Percentiles rank a stretch among this genome's conserved stretches.
Evolutionary conservation across 2,797 vertebrate genomes (phyloP).

Genomic region (Eurystomus glaucurus): DNA sequence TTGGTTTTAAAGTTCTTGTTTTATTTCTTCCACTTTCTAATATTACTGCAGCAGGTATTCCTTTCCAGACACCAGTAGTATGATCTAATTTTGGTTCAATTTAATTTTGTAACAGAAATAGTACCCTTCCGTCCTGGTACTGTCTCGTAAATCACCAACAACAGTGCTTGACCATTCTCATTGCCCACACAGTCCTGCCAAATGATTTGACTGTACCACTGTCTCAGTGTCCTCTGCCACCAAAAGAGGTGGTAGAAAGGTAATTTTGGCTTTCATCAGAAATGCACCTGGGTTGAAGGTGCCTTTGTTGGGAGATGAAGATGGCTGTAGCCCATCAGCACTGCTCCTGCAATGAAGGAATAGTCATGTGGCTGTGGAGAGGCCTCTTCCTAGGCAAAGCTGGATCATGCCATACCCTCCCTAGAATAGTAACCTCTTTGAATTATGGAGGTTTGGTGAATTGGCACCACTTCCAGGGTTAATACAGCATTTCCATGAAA

Average conservation of each 20-base stretch:
- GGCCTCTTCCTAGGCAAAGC: not conserved
- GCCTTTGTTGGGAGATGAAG: not conserved
- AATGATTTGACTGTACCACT: not conserved
- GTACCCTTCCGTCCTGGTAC: not conserved
- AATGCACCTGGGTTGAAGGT: not conserved
- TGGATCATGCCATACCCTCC: not conserved
- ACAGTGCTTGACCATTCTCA: not conserved
- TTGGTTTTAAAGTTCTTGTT: not conserved
- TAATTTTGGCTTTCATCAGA: not conserved
- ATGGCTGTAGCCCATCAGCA: not conserved
- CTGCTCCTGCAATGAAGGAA: not conserved
- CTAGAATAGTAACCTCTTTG: not conserved
- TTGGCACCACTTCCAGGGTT: not conserved
- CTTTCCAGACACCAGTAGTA: not conserved
- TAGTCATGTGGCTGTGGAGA: not conserved
- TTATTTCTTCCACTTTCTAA: not conserved
- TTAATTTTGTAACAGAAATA: not conserved
- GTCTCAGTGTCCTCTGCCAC: not conserved
- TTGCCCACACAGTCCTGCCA: not conserved
- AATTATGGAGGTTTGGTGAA: not conserved
- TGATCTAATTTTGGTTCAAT: not conserved
- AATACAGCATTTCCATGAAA: not conserved
- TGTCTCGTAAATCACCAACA: not conserved
- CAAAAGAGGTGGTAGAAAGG: not conserved
- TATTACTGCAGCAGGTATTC: not conserved